Evolutionary conservation across 64 coral and sea anemone genomes (phyloP).

Genomic region (Pocillopora verrucosa): DNA sequence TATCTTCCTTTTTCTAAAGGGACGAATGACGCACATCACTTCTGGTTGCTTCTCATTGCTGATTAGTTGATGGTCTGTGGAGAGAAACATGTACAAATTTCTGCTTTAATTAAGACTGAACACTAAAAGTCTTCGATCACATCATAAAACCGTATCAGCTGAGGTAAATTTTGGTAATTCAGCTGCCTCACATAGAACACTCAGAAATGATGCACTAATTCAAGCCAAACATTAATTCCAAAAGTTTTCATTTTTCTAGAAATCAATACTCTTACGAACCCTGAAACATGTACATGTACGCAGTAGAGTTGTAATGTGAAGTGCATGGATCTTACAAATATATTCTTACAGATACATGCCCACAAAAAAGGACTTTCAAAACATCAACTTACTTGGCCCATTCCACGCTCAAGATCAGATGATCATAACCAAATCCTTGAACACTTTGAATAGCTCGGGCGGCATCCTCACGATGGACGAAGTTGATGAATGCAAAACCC

Average conservation of each 20-base stretch:
- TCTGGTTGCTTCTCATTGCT: background rate
- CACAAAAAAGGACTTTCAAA: background rate
- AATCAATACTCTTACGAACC: too few relatives aligned
- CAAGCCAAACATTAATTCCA: too few relatives aligned
- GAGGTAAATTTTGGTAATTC: too few relatives aligned
- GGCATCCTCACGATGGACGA: slow-evolving; percentile 81
- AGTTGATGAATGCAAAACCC: slow-evolving; percentile 97
- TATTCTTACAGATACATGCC: too few relatives aligned
- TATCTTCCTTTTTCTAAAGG: background rate
- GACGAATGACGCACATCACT: background rate
- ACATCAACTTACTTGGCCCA: slow-evolving; percentile 84
- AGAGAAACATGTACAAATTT: background rate
- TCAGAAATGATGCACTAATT: too few relatives aligned
- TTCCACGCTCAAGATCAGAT: slow-evolving; percentile 93
- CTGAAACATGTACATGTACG: too few relatives aligned
- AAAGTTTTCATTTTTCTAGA: too few relatives aligned
- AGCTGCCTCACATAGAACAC: too few relatives aligned
- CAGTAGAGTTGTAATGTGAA: too few relatives aligned
- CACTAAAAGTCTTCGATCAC: background rate
- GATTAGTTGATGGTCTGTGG: slow-evolving; percentile 29
- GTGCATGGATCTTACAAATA: too few relatives aligned
- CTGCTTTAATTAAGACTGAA: background rate
- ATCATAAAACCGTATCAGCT: background rate
- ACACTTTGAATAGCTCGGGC: slow-evolving; percentile 78
- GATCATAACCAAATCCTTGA: slow-evolving; percentile 87